A percentile compares a stretch with the other conserved stretches of the same genome.
Conservation (phyloP, 2,797 vertebrate genomes). For the Pangasius larnaudii region DNA sequence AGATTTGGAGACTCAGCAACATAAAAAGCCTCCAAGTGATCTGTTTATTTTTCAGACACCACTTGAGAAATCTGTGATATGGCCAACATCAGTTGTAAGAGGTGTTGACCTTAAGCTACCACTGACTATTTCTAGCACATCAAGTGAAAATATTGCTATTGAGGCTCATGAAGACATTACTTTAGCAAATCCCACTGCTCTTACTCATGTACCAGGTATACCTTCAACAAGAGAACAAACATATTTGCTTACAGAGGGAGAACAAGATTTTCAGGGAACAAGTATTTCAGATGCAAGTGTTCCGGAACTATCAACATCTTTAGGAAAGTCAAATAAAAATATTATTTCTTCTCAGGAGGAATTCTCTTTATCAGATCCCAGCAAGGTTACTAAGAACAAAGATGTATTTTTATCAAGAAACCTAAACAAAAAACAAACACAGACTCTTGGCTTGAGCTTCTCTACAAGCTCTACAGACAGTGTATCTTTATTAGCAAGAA, state of each 20-base stretch:
- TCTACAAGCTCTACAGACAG: background rate
- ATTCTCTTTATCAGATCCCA: constrained; percentile 1
- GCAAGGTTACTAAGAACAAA: background rate
- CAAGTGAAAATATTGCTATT: background rate
- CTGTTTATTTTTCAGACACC: background rate
- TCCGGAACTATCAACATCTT: background rate
- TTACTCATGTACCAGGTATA: background rate
- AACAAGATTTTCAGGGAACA: background rate
- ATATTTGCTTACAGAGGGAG: background rate
- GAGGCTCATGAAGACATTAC: background rate
- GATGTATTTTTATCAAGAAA: background rate
- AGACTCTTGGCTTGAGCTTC: background rate
- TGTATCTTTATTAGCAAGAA: background rate
- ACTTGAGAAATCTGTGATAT: background rate
- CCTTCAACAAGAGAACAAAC: constrained; percentile 3
- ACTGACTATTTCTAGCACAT: background rate
- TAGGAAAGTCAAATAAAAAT: background rate
- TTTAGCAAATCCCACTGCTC: background rate
- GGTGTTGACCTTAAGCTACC: background rate
- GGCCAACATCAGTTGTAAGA: too few relatives aligned
- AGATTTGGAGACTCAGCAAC: background rate
- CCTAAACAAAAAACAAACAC: background rate
- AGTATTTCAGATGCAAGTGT: background rate
- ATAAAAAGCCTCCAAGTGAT: constrained; percentile 14
- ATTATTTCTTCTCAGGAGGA: background rate